Conservation (phyloP, 2,888 invertebrate species). For the Zonitis immaculata region DNA sequence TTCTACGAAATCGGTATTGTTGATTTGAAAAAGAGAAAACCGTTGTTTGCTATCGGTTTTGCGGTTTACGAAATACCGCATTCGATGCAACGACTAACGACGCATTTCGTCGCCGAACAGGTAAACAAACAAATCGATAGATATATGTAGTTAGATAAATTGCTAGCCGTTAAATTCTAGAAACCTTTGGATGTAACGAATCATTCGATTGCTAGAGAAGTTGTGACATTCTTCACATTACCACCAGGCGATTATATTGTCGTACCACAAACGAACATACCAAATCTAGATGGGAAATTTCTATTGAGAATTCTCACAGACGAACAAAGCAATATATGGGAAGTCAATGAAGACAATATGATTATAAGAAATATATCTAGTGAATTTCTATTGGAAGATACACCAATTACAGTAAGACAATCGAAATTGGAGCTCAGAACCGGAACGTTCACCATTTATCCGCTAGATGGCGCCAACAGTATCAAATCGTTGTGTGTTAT, state of each 20-base stretch:
- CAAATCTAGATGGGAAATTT: conserved; percentile 66
- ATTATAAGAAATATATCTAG: conserved; percentile 60
- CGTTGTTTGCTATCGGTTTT: conserved; percentile 62
- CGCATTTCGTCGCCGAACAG: conserved; percentile 58
- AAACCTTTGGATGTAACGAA: conserved; percentile 65
- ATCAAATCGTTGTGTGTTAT: too few species aligned
- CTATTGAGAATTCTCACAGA: conserved; percentile 67
- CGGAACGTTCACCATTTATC: too few species aligned
- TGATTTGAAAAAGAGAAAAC: conserved; percentile 51
- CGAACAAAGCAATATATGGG: conserved; percentile 70
- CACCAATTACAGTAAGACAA: conserved; percentile 55
- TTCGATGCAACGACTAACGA: conserved; percentile 56
- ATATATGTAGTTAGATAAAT: too few species aligned
- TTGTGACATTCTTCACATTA: conserved; percentile 69
- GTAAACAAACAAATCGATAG: too few species aligned
- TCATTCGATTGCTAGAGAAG: conserved; percentile 61
- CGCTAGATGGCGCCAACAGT: too few species aligned
- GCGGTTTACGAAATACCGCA: conserved; percentile 67
- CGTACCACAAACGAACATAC: conserved; percentile 65
- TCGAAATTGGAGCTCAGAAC: too few species aligned
- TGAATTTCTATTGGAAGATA: conserved; percentile 58
- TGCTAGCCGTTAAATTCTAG: too few species aligned
- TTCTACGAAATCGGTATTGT: conserved; percentile 54
- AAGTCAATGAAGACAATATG: conserved; percentile 72
- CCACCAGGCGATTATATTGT: conserved; percentile 71